These are phyloP conservation scores for Abramis brama DNA, from an alignment of 2,113 vertebrate genomes.

Conservation along the genomic window DNA sequence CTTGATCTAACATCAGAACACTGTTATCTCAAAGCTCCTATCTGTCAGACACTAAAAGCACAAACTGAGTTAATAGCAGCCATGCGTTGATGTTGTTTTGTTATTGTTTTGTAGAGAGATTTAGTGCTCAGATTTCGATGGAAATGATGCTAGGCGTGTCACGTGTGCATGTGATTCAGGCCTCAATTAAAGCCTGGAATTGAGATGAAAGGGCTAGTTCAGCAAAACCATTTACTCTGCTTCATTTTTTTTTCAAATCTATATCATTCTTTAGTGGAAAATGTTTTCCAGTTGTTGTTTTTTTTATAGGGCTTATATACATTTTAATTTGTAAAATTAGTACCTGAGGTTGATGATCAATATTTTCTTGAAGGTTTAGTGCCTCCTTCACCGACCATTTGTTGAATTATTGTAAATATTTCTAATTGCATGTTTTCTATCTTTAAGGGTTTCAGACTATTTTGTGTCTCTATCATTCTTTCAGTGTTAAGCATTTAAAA, in stretches of 20 bases:
- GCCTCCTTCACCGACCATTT: background rate
- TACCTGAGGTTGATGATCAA: background rate
- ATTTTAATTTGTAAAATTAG: background rate
- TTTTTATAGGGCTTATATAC: background rate
- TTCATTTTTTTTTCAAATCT: background rate
- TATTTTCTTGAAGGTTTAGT: background rate
- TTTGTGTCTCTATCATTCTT: background rate
- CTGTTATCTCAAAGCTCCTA: slow-evolving; percentile 1
- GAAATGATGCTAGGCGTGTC: background rate
- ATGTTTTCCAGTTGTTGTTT: background rate
- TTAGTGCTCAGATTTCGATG: background rate
- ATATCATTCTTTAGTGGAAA: background rate
- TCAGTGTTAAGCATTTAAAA: background rate
- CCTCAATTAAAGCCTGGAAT: background rate
- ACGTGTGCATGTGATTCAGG: background rate
- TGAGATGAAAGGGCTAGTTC: background rate
- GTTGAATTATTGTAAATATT: background rate
- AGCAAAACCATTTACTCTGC: background rate
- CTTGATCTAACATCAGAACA: background rate
- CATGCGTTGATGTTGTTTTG: background rate
- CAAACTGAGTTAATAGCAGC: background rate
- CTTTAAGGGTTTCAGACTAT: background rate
- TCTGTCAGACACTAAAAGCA: slow-evolving; percentile 10
- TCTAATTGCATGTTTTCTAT: background rate
- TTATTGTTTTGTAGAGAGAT: background rate